phyloP scores from a whole-genome alignment of 2,113 vertebrate genomes.

The Lasiurus borealis region DNA sequence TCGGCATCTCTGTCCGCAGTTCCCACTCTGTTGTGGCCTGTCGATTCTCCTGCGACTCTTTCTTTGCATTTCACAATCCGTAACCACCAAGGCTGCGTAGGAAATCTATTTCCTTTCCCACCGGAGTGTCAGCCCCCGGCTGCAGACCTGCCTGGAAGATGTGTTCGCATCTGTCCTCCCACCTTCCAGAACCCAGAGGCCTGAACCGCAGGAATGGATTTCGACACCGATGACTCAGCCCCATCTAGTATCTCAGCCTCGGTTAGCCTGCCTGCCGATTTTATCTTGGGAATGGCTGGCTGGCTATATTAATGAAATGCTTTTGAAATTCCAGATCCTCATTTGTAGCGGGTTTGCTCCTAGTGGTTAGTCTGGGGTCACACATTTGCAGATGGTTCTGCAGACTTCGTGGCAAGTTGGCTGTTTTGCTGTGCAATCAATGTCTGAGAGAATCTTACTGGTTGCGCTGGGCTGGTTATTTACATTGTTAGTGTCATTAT shows the following conservation, averaged over 20 bases:
- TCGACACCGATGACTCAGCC: not conserved
- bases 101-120: slow-evolving; percentile 45
- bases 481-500: not conserved
- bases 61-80: slow-evolving; percentile 33
- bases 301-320: not conserved
- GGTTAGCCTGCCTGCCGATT: not conserved
- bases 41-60: not conserved
- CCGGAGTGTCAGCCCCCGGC: not conserved
- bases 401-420: not conserved
- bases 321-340: not conserved
- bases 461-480: not conserved
- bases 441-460: not conserved
- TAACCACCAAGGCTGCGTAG: not conserved
- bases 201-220: not conserved
- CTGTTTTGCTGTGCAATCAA: not conserved
- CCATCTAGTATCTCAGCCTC: not conserved
- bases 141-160: not conserved
- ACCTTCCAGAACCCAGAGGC: not conserved
- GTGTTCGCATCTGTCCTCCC: slow-evolving; percentile 17
- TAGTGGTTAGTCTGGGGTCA: not conserved
- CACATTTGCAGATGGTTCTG: not conserved
- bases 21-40: not conserved
- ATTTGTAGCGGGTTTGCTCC: not conserved
- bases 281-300: not conserved
- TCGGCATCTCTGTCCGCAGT: too few species aligned